Conservation (phyloP, 2,888 invertebrate genomes). For the Cataglyphis livida region DNA sequence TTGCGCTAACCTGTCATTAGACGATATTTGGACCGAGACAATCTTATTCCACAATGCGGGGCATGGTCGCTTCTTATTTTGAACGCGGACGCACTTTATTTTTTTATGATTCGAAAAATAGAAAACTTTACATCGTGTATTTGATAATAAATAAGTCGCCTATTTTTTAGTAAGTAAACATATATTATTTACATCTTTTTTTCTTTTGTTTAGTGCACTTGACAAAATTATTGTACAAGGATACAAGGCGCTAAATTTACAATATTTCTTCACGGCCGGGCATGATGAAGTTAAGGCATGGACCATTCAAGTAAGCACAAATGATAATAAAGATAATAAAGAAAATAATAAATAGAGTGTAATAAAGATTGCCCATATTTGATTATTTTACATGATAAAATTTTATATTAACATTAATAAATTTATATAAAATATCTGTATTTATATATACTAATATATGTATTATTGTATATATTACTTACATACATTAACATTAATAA, state of each 20-base stretch:
- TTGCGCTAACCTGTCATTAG: slow-evolving; percentile 84
- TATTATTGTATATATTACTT: too few species aligned
- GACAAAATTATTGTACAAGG: slow-evolving; percentile 99
- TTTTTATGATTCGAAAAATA: slow-evolving; percentile 60
- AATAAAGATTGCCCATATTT: not conserved
- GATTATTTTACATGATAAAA: not conserved
- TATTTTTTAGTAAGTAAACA: not conserved
- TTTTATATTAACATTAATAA: not conserved
- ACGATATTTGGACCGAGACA: slow-evolving; percentile 83
- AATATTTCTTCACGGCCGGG: slow-evolving; percentile 99
- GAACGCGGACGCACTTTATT: slow-evolving; percentile 69
- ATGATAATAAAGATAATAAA: slow-evolving; percentile 36
- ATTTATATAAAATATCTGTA: not conserved
- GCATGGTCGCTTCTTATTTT: slow-evolving; percentile 76
- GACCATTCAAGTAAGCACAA: slow-evolving; percentile 95
- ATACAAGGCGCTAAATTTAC: slow-evolving; percentile 97
- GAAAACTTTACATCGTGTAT: not conserved
- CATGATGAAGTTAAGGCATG: slow-evolving; percentile 99
- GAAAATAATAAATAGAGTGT: slow-evolving; percentile 23
- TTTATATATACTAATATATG: not conserved
- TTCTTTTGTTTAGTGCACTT: slow-evolving; percentile 90
- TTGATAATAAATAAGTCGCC: not conserved
- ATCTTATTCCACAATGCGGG: slow-evolving; percentile 80
- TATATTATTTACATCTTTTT: not conserved
- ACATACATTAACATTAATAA: slow-evolving; percentile 3